Evolutionary conservation across 2,113 vertebrate species (phyloP), one percentile per base, ranked within the genome.

Genomic region (Polyodon spathula): DNA sequence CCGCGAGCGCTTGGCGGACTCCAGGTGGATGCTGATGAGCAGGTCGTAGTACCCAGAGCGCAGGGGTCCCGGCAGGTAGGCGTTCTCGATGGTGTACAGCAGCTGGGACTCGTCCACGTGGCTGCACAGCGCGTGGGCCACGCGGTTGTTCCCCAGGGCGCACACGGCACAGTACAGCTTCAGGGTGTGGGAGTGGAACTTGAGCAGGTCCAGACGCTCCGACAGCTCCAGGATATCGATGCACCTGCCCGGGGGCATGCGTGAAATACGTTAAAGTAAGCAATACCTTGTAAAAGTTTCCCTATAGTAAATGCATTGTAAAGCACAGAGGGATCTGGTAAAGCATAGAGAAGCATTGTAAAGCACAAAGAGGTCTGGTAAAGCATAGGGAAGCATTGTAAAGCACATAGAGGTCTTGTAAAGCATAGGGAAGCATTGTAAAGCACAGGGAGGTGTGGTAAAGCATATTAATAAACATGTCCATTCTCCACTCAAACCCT

Each of bases 41-140:
- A 98, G 88, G 78, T 95, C 92, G 1, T 95, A 98, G 83, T 87
- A 98, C 64, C 90, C 95, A 0, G 88, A 88, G 0, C 95, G 90
- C 8, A 98, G 80, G 0, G 89, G 90, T 0, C 95, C 95, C 0
- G 95, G 92, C 8, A 98, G 78, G 68, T 92, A 93, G 0, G 90
- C 88, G 60, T 84, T 95, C 71, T 97, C 90, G 4, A 86, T 91
- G 27, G 94, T 84, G 1, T 95, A 93, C 68, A 98, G 87, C 11
- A 98, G 85, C 76, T 97, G 94, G 0, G 91, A 90, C 61, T 95
- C 91, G 43, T 97, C 92, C 63, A 98, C 92, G 0, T 97, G 95
- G 81, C 92, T 93, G 74, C 93, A 95, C 53, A 98, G 78, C 0
- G 95, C 94, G 0, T 97, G 95, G 0, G 95, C 95, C n/a, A 98